Percentiles rank a stretch among this genome's conserved stretches.
phyloP scores from a whole-genome alignment of 2,888 invertebrate species.

The Drosophila cognata region DNA sequence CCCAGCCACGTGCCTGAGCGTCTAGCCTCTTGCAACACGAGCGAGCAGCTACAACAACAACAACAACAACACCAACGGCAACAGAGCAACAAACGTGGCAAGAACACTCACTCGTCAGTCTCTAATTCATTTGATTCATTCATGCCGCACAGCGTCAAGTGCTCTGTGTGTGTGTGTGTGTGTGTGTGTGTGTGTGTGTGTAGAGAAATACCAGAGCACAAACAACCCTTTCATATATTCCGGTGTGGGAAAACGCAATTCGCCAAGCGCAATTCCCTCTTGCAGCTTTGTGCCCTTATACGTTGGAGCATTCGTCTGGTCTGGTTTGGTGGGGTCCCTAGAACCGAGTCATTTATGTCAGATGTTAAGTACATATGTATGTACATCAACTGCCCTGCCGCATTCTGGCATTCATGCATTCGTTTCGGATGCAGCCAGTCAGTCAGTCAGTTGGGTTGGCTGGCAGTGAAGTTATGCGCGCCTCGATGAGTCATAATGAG shows the following conservation, averaged over 20 bases:
- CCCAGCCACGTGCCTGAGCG: slow-evolving; percentile 20
- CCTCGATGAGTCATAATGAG: slow-evolving; percentile 65
- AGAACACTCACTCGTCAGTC: slow-evolving; percentile 36
- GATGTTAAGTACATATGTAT: slow-evolving; percentile 64
- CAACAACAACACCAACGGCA: background rate
- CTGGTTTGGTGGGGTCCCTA: background rate
- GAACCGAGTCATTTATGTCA: slow-evolving; percentile 55
- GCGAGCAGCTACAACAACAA: slow-evolving; percentile 5
- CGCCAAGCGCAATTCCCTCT: slow-evolving; percentile 26
- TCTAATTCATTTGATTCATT: slow-evolving; percentile 71
- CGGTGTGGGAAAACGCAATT: slow-evolving; percentile 7
- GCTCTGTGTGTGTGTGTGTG: slow-evolving; percentile 1
- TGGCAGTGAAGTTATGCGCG: slow-evolving; percentile 53
- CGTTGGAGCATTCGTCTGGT: background rate
- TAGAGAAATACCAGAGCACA: slow-evolving; percentile 47
- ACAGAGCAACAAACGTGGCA: slow-evolving; percentile 13
- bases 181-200: slow-evolving; percentile 8
- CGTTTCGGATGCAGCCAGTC: slow-evolving; percentile 12
- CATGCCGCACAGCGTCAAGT: slow-evolving; percentile 50
- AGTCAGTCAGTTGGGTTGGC: slow-evolving; percentile 15
- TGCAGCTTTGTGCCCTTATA: slow-evolving; percentile 11
- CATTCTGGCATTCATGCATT: slow-evolving; percentile 40
- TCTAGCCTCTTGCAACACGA: slow-evolving; percentile 25
- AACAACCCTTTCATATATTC: slow-evolving; percentile 43
- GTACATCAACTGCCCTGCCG: slow-evolving; percentile 21